Conservation (phyloP, 2,888 invertebrate species). For the Lasioglossum marginatum region DNA sequence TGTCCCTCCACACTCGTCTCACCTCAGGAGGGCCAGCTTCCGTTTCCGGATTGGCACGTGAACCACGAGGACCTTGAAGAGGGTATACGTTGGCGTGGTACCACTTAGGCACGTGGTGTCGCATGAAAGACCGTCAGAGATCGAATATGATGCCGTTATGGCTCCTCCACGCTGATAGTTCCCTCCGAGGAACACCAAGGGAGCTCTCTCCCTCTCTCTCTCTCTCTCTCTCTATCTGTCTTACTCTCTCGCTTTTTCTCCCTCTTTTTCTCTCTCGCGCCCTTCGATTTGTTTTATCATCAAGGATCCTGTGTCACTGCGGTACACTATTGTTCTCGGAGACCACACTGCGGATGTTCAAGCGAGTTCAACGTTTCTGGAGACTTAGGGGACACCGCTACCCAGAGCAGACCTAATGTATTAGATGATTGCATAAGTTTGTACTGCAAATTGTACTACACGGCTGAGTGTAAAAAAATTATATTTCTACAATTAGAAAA, state of each 20-base stretch:
- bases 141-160: conserved; percentile 46
- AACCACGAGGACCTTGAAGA: conserved; percentile 75
- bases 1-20: conserved; percentile 50
- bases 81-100: conserved; percentile 74
- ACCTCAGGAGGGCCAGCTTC: conserved; percentile 78
- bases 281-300: conserved; percentile 62
- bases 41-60: conserved; percentile 83
- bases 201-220: conserved; percentile 30
- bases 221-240: not conserved
- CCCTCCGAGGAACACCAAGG: conserved; percentile 62
- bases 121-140: conserved; percentile 75
- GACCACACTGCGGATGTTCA: not conserved
- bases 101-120: conserved; percentile 83
- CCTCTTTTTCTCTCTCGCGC: conserved; percentile 36
- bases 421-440: no score
- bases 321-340: conserved; percentile 12
- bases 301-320: conserved; percentile 7
- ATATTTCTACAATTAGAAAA: no score
- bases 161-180: conserved; percentile 59
- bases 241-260: not conserved
- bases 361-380: not conserved
- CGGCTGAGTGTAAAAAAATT: no score
- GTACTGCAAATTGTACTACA: no score
- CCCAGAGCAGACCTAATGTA: not conserved
- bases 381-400: not conserved